Conservation (phyloP, 2,113 vertebrate genomes). For the Rhabdornis inornatus region DNA sequence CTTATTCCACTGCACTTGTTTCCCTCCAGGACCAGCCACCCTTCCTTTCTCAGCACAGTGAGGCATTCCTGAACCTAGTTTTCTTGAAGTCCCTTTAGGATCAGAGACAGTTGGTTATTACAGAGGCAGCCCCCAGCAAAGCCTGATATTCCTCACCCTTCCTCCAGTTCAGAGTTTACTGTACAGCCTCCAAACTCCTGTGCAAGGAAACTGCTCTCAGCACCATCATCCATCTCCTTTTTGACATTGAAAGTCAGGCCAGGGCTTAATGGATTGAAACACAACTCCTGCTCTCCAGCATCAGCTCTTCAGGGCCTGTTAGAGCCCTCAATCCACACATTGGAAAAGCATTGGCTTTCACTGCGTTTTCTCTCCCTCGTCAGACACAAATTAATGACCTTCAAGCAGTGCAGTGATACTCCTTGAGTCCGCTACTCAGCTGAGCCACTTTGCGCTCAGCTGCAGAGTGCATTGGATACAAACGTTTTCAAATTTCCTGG, state of each 20-base stretch:
- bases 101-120: not conserved
- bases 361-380: not conserved
- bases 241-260: slow-evolving; percentile 64
- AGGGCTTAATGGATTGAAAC: slow-evolving; percentile 64
- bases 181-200: not conserved
- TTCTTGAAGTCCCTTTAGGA: not conserved
- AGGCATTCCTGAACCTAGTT: not conserved
- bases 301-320: slow-evolving; percentile 61
- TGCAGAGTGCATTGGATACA: not conserved
- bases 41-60: not conserved
- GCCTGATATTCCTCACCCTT: not conserved
- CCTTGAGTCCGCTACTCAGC: slow-evolving; percentile 32
- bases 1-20: not conserved
- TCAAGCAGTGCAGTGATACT: slow-evolving; percentile 52
- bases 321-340: slow-evolving; percentile 37
- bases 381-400: slow-evolving; percentile 70
- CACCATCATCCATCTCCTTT: slow-evolving; percentile 54
- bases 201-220: not conserved
- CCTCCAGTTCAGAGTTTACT: not conserved
- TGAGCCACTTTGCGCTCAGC: not conserved
- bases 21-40: rapidly evolving
- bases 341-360: slow-evolving; percentile 67
- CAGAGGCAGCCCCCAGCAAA: not conserved
- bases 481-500: slow-evolving; percentile 17
- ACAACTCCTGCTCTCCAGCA: slow-evolving; percentile 53